Percentiles rank a stretch among this genome's conserved stretches.
Evolutionary conservation across 2,113 vertebrate genomes (phyloP).

Genomic region (Syngnathus floridae): DNA sequence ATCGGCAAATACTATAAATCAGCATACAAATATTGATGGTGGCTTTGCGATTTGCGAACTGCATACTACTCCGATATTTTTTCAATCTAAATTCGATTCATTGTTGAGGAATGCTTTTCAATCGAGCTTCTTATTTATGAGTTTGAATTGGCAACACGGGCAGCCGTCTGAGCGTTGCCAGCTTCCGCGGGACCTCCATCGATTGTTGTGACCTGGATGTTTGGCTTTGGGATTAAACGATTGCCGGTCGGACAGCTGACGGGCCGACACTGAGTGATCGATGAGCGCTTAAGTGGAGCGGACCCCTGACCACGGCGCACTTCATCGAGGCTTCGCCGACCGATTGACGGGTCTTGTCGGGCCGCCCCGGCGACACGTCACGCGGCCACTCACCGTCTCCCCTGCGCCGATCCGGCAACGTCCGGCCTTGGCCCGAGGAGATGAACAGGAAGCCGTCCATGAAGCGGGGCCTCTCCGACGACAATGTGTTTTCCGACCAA

Average conservation of each 20-base stretch:
- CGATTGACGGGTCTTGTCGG: slow-evolving; percentile 29
- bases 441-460: slow-evolving; percentile 90
- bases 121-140: background rate
- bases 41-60: no score
- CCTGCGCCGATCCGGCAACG: slow-evolving; percentile 75
- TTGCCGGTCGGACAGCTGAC: slow-evolving; percentile 52
- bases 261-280: slow-evolving; percentile 55
- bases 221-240: slow-evolving; percentile 49
- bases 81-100: no score
- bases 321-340: slow-evolving; percentile 28
- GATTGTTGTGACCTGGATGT: slow-evolving; percentile 45
- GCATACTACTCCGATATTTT: no score
- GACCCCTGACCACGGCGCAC: slow-evolving; percentile 45
- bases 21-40: no score
- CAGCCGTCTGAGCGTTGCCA: background rate
- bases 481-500: slow-evolving; percentile 66
- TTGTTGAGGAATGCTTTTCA: background rate
- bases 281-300: slow-evolving; percentile 45
- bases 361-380: background rate
- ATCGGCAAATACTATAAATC: no score
- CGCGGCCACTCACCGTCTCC: slow-evolving; percentile 78
- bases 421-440: slow-evolving; percentile 68
- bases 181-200: slow-evolving; percentile 38
- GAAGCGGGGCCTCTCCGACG: slow-evolving; percentile 71
- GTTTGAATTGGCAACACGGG: background rate